Base-by-base conservation (phyloP, 1,140 invertebrate species). In the Ceratitis capitata region DNA sequence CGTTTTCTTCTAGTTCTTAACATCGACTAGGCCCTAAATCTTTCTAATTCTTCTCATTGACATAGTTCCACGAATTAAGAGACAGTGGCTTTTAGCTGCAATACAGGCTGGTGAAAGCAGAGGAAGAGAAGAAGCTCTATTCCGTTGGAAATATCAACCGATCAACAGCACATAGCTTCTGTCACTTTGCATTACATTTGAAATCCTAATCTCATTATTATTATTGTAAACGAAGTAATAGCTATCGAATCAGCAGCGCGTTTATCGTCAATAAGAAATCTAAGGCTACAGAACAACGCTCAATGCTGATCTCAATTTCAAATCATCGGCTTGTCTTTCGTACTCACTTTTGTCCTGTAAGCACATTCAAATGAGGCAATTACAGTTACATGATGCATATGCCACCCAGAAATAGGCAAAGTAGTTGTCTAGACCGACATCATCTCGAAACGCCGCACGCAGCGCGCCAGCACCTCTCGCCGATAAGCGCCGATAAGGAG, bases 331-430 rank as follows among this genome's bases (percentile, higher is more conserved):
- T 69, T 69, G 3, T 2, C n/a, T n/a, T n/a, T n/a, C n/a, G n/a
- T n/a, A n/a, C n/a, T n/a, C 39, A 9, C n/a, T n/a, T 47, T 45
- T 78, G n/a, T n/a, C n/a, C n/a, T n/a, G 42, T 78, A 45, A 78
- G n/a, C 69, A 23, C n/a, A 45, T 78, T 78, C 69, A 78, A 78
- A 78, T 78, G 69, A 78, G 39, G 42, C 42, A 78, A 78, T 78
- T 78, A 78, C 69, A 78, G 23, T 78, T 42, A 78, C 35, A 78
- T 45, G 69, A 78, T 45, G 69, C 39, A 39, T 35, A 78, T 45
- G n/a, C 69, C 69, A 78, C n/a, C 69, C 69, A 78, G 69, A 42
- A 45, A 7, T 19, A 45, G 45, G 39, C 19, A 12, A 2, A 45
- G 9, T 1, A 42, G 1, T 9, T 14, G 6, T 39, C 0, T 26